Percentiles rank a stretch among this genome's conserved stretches.
These are phyloP conservation scores for Sycophila texana DNA, from an alignment of 2,888 invertebrate genomes.

Conservation along the genomic window DNA sequence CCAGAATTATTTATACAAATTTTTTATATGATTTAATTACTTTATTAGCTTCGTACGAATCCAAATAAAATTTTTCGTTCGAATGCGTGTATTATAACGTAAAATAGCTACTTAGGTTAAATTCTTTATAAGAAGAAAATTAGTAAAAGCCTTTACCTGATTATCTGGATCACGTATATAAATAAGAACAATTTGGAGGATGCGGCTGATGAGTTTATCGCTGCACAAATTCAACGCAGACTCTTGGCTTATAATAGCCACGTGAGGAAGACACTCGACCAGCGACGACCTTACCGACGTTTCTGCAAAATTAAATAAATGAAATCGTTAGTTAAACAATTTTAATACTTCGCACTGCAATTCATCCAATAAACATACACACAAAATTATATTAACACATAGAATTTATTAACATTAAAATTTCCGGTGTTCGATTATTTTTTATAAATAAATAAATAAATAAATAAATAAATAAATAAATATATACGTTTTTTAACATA, in stretches of 20 bases:
- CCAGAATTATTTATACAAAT: no score
- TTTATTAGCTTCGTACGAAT: no score
- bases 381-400: no score
- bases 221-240: slow-evolving; percentile 75
- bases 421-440: background rate
- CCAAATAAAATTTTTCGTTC: no score
- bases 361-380: background rate
- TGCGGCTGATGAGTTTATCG: slow-evolving; percentile 76
- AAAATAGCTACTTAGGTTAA: no score
- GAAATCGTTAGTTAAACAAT: background rate
- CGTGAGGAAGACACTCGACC: slow-evolving; percentile 82
- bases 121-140: background rate
- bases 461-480: no score
- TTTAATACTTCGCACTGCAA: background rate
- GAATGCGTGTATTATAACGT: no score
- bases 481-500: background rate
- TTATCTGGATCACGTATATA: slow-evolving; percentile 80
- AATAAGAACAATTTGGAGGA: slow-evolving; percentile 81
- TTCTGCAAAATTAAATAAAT: slow-evolving; percentile 76
- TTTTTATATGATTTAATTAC: no score
- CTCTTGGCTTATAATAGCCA: slow-evolving; percentile 80
- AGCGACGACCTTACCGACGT: slow-evolving; percentile 80
- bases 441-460: no score
- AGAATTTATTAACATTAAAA: background rate
- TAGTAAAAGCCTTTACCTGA: slow-evolving; percentile 74